These are phyloP conservation scores for Lontra canadensis DNA, from an alignment of 2,113 vertebrate species.

Conservation along the genomic window DNA sequence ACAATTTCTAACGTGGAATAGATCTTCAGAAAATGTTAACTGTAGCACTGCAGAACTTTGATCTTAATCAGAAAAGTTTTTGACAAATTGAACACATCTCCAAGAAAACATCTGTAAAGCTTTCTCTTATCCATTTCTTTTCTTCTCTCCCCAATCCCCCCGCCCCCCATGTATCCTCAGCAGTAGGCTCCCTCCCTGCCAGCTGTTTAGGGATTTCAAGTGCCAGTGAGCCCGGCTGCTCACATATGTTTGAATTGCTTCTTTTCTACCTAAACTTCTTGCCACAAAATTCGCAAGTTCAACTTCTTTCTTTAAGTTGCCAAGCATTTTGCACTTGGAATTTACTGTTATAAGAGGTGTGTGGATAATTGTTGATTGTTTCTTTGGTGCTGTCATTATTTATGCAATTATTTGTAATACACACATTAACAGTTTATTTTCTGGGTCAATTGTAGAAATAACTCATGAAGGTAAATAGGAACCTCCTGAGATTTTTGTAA, in stretches of 20 bases:
- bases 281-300: slow-evolving; percentile 79
- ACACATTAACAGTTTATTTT: slow-evolving; percentile 51
- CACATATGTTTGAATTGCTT: slow-evolving; percentile 77
- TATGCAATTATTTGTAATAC: slow-evolving; percentile 24
- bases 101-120: neutral
- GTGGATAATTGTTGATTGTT: slow-evolving; percentile 40
- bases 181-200: slow-evolving; percentile 56
- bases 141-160: neutral
- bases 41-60: neutral
- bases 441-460: neutral
- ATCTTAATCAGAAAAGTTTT: neutral
- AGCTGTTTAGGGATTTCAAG: slow-evolving; percentile 75
- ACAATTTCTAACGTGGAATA: neutral
- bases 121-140: slow-evolving; percentile 18
- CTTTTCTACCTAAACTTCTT: slow-evolving; percentile 78
- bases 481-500: neutral
- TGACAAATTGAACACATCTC: neutral
- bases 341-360: slow-evolving; percentile 48
- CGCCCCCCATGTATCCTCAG: neutral
- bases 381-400: slow-evolving; percentile 54
- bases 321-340: slow-evolving; percentile 71
- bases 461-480: slow-evolving; percentile 47
- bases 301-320: slow-evolving; percentile 79
- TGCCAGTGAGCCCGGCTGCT: slow-evolving; percentile 69
- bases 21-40: neutral